Evolutionary conservation across 2,113 vertebrate genomes (phyloP).

Genomic region (Rhinolophus sinicus): DNA sequence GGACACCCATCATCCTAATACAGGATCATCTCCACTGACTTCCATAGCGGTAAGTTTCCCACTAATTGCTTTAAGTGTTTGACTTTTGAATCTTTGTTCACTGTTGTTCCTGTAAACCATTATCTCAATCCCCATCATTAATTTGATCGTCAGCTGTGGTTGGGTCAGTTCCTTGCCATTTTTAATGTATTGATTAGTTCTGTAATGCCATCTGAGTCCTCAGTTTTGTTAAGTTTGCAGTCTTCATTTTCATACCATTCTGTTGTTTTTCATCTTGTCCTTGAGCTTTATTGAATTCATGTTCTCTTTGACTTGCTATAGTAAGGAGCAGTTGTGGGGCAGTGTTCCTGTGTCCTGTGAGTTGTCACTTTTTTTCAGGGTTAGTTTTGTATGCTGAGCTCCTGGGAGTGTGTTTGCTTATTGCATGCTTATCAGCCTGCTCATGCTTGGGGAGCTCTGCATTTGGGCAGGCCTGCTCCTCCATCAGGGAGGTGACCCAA

Average conservation of each 20-base stretch:
- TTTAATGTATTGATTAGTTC: neutral
- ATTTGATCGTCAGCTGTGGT: neutral
- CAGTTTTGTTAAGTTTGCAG: neutral
- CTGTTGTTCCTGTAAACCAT: neutral
- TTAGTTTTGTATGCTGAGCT: neutral
- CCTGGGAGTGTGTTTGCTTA: neutral
- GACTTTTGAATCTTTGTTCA: neutral
- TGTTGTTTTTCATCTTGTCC: neutral
- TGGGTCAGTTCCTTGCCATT: neutral
- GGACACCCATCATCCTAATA: neutral
- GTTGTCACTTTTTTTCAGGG: neutral
- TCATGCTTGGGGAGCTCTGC: neutral
- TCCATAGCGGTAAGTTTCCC: neutral
- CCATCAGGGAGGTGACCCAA: neutral
- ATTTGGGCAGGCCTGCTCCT: no score
- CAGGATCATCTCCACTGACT: neutral
- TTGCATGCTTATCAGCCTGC: neutral
- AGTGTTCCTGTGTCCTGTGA: neutral
- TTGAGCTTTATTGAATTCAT: neutral
- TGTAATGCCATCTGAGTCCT: neutral
- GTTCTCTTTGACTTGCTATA: neutral
- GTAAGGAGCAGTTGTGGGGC: neutral
- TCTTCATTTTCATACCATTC: neutral
- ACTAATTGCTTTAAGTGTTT: neutral
- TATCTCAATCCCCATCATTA: neutral